Conservation (phyloP, 2,797 vertebrate species). For the Tenualosa ilisha region DNA sequence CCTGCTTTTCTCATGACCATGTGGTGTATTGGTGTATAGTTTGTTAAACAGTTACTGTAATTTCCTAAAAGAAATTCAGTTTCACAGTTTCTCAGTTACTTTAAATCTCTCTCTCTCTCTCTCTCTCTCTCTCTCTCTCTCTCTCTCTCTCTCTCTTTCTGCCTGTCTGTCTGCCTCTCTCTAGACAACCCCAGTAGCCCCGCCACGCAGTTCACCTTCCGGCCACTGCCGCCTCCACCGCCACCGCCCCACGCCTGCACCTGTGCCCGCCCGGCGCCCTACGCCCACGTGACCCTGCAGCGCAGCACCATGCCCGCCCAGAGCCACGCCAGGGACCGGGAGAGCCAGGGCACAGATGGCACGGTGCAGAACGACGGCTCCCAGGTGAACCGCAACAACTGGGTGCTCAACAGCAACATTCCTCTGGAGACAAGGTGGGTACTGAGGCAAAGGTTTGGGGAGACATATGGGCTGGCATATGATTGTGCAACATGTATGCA, state of each 20-base stretch:
- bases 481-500: no score
- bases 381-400: slow-evolving; percentile 91
- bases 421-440: slow-evolving; percentile 91
- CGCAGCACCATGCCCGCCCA: slow-evolving; percentile 90
- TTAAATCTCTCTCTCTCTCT: no score
- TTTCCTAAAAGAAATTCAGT: no score
- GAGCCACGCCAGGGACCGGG: slow-evolving; percentile 75
- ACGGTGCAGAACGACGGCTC: slow-evolving; percentile 64
- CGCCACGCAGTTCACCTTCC: slow-evolving; percentile 91
- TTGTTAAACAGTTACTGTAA: no score
- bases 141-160: slow-evolving; percentile 43
- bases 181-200: slow-evolving; percentile 88
- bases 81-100: no score
- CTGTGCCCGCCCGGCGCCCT: slow-evolving; percentile 84
- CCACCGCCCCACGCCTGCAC: slow-evolving; percentile 91
- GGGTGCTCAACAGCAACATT: slow-evolving; percentile 97
- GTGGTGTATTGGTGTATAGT: no score
- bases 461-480: no score
- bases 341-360: slow-evolving; percentile 70
- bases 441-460: no score
- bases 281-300: slow-evolving; percentile 87
- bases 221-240: slow-evolving; percentile 87
- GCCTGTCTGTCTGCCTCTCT: background rate
- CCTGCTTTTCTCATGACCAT: no score
- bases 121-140: slow-evolving; percentile 9